A percentile compares a stretch with the other conserved stretches of the same genome.
These are phyloP conservation scores for Proctacanthus coquilletti DNA, from an alignment of 1,140 invertebrate genomes.

Conservation along the genomic window DNA sequence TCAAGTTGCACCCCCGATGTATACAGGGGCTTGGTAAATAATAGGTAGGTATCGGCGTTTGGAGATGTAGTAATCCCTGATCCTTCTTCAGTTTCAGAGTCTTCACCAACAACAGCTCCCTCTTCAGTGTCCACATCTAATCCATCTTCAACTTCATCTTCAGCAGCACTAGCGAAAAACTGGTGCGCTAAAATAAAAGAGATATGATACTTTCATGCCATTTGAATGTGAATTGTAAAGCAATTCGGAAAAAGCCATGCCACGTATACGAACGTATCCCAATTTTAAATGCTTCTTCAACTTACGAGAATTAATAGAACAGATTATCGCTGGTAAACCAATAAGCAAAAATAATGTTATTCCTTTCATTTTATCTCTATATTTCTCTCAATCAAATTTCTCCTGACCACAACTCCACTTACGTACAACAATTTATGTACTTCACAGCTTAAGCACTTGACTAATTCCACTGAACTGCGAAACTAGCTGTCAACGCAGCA, in stretches of 20 bases:
- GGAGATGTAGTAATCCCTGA: conserved; percentile 62
- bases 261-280: background rate
- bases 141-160: conserved; percentile 63
- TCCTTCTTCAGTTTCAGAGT: conserved; percentile 50
- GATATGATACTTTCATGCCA: no score
- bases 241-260: background rate
- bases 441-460: no score
- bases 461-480: conserved; percentile 15
- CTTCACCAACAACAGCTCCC: conserved; percentile 41
- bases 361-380: no score
- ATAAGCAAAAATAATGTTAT: no score
- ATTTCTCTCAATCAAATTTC: no score
- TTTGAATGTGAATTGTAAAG: background rate
- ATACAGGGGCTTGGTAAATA: conserved; percentile 73
- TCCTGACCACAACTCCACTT: no score
- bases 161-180: conserved; percentile 47
- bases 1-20: conserved; percentile 23
- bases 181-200: conserved; percentile 33
- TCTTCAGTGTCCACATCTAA: conserved; percentile 49
- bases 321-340: no score
- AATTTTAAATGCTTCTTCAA: no score
- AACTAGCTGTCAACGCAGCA: conserved; percentile 14
- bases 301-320: no score
- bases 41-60: conserved; percentile 79
- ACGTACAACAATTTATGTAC: no score